These are phyloP conservation scores for Colostygia pectinataria DNA, from an alignment of 2,888 invertebrate species.

Conservation along the genomic window DNA sequence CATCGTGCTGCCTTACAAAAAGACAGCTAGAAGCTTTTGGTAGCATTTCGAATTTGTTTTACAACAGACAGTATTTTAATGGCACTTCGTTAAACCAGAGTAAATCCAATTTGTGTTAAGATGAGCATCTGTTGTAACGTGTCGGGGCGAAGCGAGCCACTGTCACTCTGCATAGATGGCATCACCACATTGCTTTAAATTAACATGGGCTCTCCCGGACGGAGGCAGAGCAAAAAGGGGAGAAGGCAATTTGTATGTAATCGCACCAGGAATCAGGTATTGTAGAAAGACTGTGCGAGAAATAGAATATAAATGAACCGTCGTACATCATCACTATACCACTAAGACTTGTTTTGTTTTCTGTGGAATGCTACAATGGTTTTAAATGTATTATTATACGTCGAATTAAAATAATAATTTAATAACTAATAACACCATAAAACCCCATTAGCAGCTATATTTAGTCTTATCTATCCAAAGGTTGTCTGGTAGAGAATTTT, in stretches of 20 bases:
- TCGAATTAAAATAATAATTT: too few relatives aligned
- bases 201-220: conserved; percentile 5
- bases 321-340: too few relatives aligned
- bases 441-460: too few relatives aligned
- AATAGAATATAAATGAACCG: conserved; percentile 4
- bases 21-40: not conserved
- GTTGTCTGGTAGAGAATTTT: too few relatives aligned
- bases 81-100: conserved; percentile 7
- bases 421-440: too few relatives aligned
- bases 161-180: conserved; percentile 23
- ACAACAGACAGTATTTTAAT: conserved; percentile 9
- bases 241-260: conserved; percentile 21
- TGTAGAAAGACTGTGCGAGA: not conserved
- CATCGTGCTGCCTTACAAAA: too few relatives aligned
- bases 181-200: conserved; percentile 15
- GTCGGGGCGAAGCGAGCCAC: conserved; percentile 3
- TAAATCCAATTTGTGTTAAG: conserved; percentile 22
- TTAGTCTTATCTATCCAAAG: too few relatives aligned
- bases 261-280: conserved; percentile 15
- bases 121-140: conserved; percentile 11
- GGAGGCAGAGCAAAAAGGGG: conserved; percentile 5
- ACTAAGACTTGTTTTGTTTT: not conserved
- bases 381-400: too few relatives aligned
- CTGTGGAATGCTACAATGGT: too few relatives aligned
- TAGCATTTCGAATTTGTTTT: not conserved